phyloP scores from a whole-genome alignment of 2,888 invertebrate genomes.

The Metallyticus violacea region DNA sequence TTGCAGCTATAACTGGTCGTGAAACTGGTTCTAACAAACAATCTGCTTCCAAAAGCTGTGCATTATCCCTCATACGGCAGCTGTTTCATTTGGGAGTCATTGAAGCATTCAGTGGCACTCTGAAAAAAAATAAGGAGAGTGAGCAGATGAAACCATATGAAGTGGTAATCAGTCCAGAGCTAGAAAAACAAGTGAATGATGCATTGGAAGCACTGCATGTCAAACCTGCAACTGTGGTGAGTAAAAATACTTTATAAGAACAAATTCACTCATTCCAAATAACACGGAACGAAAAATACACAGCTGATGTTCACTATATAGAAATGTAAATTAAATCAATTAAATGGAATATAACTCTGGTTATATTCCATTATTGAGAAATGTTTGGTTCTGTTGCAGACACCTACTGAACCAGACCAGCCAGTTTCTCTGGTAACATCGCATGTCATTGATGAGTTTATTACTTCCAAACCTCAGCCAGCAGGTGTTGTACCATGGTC shows the following conservation, averaged over 20 bases:
- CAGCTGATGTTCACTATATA: too few species aligned
- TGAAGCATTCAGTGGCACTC: slow-evolving; percentile 79
- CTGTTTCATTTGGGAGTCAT: slow-evolving; percentile 92
- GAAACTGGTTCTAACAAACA: slow-evolving; percentile 97
- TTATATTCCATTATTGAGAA: background rate
- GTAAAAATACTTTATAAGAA: background rate
- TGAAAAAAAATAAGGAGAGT: slow-evolving; percentile 76
- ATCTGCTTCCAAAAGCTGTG: slow-evolving; percentile 94
- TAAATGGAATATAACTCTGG: background rate
- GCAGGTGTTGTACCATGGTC: slow-evolving; percentile 93
- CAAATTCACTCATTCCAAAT: too few species aligned
- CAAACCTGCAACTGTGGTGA: slow-evolving; percentile 30
- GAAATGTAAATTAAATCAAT: background rate
- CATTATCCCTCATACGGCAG: slow-evolving; percentile 90
- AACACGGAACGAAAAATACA: too few species aligned
- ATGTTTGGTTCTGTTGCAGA: background rate
- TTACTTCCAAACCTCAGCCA: slow-evolving; percentile 58
- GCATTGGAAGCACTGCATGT: slow-evolving; percentile 49
- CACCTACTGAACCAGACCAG: slow-evolving; percentile 28
- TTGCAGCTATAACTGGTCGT: slow-evolving; percentile 58
- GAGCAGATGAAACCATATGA: slow-evolving; percentile 75
- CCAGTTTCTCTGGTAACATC: slow-evolving; percentile 55
- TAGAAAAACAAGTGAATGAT: slow-evolving; percentile 59
- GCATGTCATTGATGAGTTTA: slow-evolving; percentile 61
- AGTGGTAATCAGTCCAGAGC: slow-evolving; percentile 71